Percentiles rank a stretch among this genome's conserved stretches.
Evolutionary conservation across 92 coral and sea anemone species (phyloP).

Genomic region (Paramuricea clavata): DNA sequence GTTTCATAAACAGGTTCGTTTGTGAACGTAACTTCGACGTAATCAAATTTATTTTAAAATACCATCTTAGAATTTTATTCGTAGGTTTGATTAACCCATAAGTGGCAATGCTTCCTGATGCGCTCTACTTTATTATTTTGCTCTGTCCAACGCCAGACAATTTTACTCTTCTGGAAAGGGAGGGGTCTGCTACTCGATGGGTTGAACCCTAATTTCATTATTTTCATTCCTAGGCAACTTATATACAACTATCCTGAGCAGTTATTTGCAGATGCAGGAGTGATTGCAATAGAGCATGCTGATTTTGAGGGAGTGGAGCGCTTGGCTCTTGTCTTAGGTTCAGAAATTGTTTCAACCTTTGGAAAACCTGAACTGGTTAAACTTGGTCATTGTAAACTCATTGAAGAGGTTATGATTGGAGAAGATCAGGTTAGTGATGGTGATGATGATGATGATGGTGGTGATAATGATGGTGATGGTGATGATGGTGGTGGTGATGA

Average conservation of each 20-base stretch:
- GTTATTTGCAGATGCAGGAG: slow-evolving; percentile 96
- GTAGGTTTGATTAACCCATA: too few relatives aligned
- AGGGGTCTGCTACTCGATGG: too few relatives aligned
- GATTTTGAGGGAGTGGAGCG: slow-evolving; percentile 99
- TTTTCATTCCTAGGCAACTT: slow-evolving; percentile 74
- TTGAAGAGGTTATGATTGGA: slow-evolving; percentile 98
- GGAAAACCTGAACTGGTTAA: slow-evolving; percentile 96
- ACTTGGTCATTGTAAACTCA: slow-evolving; percentile 89
- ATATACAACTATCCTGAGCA: slow-evolving; percentile 98
- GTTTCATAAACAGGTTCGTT: slow-evolving; percentile 94
- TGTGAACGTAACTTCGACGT: neutral
- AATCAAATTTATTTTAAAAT: too few relatives aligned
- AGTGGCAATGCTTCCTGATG: too few relatives aligned
- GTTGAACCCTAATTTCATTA: neutral
- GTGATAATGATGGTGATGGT: neutral
- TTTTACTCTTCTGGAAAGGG: too few relatives aligned
- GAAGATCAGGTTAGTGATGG: slow-evolving; percentile 83
- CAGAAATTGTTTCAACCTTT: slow-evolving; percentile 99
- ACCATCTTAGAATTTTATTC: too few relatives aligned
- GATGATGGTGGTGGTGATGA: neutral
- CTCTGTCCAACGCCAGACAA: too few relatives aligned
- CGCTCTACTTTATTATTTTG: too few relatives aligned
- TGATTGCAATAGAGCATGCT: slow-evolving; percentile 98
- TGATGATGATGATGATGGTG: neutral
- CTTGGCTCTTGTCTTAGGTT: slow-evolving; percentile 90